These are phyloP conservation scores for Puntigrus tetrazona DNA, from an alignment of 2,113 vertebrate species.

Conservation along the genomic window DNA sequence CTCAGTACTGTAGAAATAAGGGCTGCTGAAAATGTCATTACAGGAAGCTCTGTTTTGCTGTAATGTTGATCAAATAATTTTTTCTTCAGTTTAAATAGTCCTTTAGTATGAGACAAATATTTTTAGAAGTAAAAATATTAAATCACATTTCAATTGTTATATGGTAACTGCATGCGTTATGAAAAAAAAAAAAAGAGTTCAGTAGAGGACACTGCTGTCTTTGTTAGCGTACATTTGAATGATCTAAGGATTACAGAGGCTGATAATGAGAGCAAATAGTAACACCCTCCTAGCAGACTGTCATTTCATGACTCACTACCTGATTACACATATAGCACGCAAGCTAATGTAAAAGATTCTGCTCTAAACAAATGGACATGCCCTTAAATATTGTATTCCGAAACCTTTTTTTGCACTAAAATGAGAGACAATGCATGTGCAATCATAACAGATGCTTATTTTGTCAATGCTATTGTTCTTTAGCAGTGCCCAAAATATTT, in stretches of 20 bases:
- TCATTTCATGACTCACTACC: neutral
- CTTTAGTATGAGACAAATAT: neutral
- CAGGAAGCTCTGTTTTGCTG: too few species aligned
- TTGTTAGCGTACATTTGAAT: constrained; percentile 2
- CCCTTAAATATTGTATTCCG: neutral
- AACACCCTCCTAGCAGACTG: neutral
- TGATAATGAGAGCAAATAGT: constrained; percentile 14
- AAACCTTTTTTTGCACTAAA: neutral
- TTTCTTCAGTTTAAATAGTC: neutral
- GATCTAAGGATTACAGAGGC: neutral
- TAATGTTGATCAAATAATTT: too few species aligned
- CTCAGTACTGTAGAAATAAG: too few species aligned
- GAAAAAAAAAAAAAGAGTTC: too few species aligned
- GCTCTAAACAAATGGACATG: neutral
- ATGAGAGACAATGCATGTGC: neutral
- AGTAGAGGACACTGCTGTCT: neutral
- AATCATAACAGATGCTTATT: neutral
- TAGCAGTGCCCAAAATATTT: neutral
- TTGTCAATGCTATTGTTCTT: neutral
- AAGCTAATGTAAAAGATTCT: neutral
- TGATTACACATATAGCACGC: neutral
- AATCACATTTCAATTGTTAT: neutral
- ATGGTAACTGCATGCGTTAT: neutral
- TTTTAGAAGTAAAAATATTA: neutral
- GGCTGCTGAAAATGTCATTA: too few species aligned